Base-by-base conservation (phyloP, 2,113 vertebrate genomes). In the Tetrax tetrax region DNA sequence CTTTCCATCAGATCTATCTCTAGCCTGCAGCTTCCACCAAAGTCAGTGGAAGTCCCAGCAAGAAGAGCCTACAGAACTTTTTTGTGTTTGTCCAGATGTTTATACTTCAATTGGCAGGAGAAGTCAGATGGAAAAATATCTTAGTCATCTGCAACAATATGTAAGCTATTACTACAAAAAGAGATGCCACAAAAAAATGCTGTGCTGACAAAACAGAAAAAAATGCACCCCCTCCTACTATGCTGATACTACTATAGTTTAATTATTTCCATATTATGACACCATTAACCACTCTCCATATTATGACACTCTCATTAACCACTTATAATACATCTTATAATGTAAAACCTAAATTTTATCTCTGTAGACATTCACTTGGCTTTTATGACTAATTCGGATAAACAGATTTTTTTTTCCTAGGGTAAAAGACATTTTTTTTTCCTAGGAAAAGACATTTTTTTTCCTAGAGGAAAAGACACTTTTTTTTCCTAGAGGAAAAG, bases 121-220 rank as follows among this genome's bases (percentile, higher is more conserved):
- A 68, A 86, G 48, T 76, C 78, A 86, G 53, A 87, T 29, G 87
- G 84, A 93, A 95, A 94, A 91, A 80, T 23, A 77, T 57, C 66
- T 83, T 69, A 45, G 70, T 90, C 82, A 85, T 74, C 54, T 80
- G 66, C 63, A 76, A 35, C 31, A 78, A 47, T 29, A 19, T 22
- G 45, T 47, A 50, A 35, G 54, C 50, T 85, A 72, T 70, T 56
- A 37, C 27, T 57, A 43, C 45, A 57, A 69, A 54, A 79, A 83
- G 60, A 45, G 31, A 53, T 57, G 54, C 53, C 59, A 63, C 18
- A 72, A 66, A 91, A 91, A 94, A 90, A 93, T 25, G 38, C 63
- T 63, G 41, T 88, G 59, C 66, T 80, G 82, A 29, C 61, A 82
- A 90, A 91, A 57, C 6, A 10, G 56, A 85, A 85, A 74, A 68